A percentile compares a stretch with the other conserved stretches of the same genome.
Evolutionary conservation across 30 jellyfish, hydroid and myxozoan genomes (phyloP).

Genomic region (Hydractinia echinata): DNA sequence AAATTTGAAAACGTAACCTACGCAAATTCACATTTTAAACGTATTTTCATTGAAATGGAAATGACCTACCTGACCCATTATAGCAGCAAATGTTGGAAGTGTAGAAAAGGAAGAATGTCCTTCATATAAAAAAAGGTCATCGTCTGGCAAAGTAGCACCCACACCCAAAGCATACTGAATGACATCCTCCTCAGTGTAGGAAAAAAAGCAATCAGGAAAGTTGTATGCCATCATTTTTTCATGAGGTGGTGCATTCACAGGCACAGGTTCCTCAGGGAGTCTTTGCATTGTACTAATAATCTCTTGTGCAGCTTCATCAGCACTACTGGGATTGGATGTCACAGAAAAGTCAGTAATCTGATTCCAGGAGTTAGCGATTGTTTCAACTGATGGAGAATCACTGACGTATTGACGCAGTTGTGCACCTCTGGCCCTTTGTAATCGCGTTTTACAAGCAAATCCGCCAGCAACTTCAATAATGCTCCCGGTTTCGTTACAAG

Average conservation of each 20-base stretch:
- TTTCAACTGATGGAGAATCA: slow-evolving; percentile 57
- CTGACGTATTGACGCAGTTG: slow-evolving; percentile 41
- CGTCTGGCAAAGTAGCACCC: slow-evolving; percentile 58
- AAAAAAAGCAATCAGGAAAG: slow-evolving; percentile 20
- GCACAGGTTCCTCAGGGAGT: slow-evolving; percentile 14
- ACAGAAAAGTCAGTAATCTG: slow-evolving; percentile 44
- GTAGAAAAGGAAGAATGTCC: slow-evolving; percentile 60
- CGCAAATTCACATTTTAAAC: too few species aligned
- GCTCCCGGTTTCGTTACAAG: slow-evolving; percentile 67
- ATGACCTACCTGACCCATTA: slow-evolving; percentile 53
- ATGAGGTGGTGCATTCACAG: slow-evolving; percentile 38
- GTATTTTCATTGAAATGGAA: neutral
- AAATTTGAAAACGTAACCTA: too few species aligned
- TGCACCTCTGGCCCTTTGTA: slow-evolving; percentile 60
- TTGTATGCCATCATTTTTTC: slow-evolving; percentile 30
- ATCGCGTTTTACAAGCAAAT: slow-evolving; percentile 62
- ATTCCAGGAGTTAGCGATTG: slow-evolving; percentile 64
- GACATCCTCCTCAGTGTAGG: slow-evolving; percentile 59
- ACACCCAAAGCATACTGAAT: slow-evolving; percentile 75
- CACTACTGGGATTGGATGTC: slow-evolving; percentile 5
- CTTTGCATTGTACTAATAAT: slow-evolving; percentile 5
- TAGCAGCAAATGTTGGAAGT: slow-evolving; percentile 84
- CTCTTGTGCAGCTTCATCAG: slow-evolving; percentile 8
- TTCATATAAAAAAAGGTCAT: slow-evolving; percentile 58
- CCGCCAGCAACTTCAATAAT: slow-evolving; percentile 90